Percentiles rank a stretch among this genome's conserved stretches.
phyloP scores from a whole-genome alignment of 2,113 vertebrate species.

The Nibea albiflora region DNA sequence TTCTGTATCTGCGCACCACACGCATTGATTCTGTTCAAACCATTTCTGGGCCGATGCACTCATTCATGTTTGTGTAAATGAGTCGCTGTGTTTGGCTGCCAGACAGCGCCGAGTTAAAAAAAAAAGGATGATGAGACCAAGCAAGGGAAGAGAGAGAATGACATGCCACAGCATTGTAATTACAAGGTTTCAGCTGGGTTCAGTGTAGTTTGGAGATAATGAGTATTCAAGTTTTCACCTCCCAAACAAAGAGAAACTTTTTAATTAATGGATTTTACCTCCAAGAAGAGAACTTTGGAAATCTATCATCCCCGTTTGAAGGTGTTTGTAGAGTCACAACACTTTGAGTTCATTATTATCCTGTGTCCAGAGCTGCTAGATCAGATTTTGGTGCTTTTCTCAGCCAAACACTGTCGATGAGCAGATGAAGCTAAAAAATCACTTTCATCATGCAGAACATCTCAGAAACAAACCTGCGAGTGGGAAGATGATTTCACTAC shows the following conservation, averaged over 20 bases:
- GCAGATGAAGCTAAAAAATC: background rate
- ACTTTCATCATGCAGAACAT: background rate
- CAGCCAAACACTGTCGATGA: background rate
- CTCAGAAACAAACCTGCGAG: background rate
- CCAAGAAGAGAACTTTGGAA: background rate
- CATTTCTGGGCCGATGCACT: conserved; percentile 46
- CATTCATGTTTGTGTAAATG: conserved; percentile 39
- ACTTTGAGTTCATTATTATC: background rate
- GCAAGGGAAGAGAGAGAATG: conserved; percentile 1
- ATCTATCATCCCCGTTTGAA: background rate
- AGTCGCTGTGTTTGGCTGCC: conserved; percentile 15
- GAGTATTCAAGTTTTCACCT: conserved; percentile 36
- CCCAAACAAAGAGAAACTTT: conserved; percentile 15
- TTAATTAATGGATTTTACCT: conserved; percentile 32
- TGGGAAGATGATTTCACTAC: background rate
- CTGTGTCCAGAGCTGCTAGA: background rate
- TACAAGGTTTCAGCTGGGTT: conserved; percentile 40
- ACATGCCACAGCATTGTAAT: conserved; percentile 23
- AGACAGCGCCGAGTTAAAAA: conserved; percentile 3
- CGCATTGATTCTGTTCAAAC: background rate
- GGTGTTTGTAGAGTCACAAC: background rate
- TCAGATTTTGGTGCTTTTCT: background rate
- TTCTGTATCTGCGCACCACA: conserved; percentile 28
- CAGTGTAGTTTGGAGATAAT: conserved; percentile 32
- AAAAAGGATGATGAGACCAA: background rate